phyloP scores from a whole-genome alignment of 2,113 vertebrate species.

The Stomatorhinus ivindoensis region DNA sequence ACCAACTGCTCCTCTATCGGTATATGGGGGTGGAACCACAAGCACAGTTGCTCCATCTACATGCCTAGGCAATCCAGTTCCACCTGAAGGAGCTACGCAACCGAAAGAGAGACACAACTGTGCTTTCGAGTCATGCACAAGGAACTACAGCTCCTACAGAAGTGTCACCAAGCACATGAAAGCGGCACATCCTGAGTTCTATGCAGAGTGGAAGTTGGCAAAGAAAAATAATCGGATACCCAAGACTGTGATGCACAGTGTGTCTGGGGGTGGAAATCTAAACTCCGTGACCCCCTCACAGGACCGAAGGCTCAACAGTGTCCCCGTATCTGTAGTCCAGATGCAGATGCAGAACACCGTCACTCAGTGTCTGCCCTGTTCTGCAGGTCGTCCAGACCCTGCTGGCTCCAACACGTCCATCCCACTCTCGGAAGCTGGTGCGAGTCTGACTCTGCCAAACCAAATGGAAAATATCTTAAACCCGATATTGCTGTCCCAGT shows the following conservation, averaged over 20 bases:
- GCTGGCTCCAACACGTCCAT: constrained; percentile 44
- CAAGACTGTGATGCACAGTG: constrained; percentile 43
- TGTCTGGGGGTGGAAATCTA: constrained; percentile 53
- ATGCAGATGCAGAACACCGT: constrained; percentile 59
- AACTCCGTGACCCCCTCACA: constrained; percentile 51
- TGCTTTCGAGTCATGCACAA: constrained; percentile 74
- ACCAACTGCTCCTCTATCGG: constrained; percentile 30
- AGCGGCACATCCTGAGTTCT: constrained; percentile 80
- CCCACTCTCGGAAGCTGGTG: constrained; percentile 51
- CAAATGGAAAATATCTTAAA: constrained; percentile 66
- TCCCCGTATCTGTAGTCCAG: constrained; percentile 29
- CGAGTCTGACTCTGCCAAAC: constrained; percentile 59
- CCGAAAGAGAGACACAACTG: constrained; percentile 70
- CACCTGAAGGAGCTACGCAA: constrained; percentile 20
- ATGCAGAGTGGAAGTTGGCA: constrained; percentile 75
- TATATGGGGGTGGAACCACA: constrained; percentile 23
- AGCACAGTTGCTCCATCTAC: constrained; percentile 32
- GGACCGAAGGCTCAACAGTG: constrained; percentile 39
- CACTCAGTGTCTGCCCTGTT: constrained; percentile 31
- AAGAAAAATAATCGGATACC: constrained; percentile 66
- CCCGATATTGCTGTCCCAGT: constrained; percentile 66
- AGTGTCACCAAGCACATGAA: constrained; percentile 96
- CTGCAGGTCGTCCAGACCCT: constrained; percentile 24
- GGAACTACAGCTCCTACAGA: constrained; percentile 80
- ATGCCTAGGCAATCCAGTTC: neutral